Base-by-base conservation (phyloP, 2,888 invertebrate genomes). In the Pyrrhia umbra region DNA sequence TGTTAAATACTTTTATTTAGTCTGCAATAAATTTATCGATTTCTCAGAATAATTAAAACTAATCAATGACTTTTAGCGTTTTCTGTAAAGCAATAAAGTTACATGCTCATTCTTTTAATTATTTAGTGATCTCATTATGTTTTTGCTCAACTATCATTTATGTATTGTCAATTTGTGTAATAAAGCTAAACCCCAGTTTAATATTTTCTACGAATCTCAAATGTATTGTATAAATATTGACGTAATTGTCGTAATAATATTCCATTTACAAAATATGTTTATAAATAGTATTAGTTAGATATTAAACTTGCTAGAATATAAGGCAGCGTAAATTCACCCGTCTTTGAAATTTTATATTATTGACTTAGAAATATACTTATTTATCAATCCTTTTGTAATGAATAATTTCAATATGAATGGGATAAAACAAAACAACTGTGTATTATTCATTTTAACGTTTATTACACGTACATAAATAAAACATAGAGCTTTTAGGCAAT, bases 291-390 rank as follows among this genome's bases (percentile, higher is more conserved):
- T 83, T 79, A 79, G 76, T 82, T 93, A 92, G 90, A 81, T 88
- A 81, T 92, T 67, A 68, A 92, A 90, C 84, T 90, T 88, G 85
- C 84, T 92, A 92, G 90, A 79, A 75, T 80, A 59, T 94, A 94
- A 94, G 93, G 74, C 92, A 91, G 90, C 92, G 90, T 94, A 92
- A 93, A 94, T 92, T 94, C 94, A 93, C 95, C 95, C 94, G 94
- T 95, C 94, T 95, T 94, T 93, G 89, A 95, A 94, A 89, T 94
- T 95, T 95, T 95, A 94, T 95, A 95, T 94, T 91, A 95, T 92
- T 92, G 93, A 95, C 90, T 90, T 95, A 94, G 95, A 94, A 92
- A 93, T 94, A 95, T 95, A 95, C 93, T 94, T 95, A 95, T 95
- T 95, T 95, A 95, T 95, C 93, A 93, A 86, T 87, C 89, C 89